These are phyloP conservation scores for Montipora cactus DNA, from an alignment of 64 coral and sea anemone genomes.

Conservation along the genomic window DNA sequence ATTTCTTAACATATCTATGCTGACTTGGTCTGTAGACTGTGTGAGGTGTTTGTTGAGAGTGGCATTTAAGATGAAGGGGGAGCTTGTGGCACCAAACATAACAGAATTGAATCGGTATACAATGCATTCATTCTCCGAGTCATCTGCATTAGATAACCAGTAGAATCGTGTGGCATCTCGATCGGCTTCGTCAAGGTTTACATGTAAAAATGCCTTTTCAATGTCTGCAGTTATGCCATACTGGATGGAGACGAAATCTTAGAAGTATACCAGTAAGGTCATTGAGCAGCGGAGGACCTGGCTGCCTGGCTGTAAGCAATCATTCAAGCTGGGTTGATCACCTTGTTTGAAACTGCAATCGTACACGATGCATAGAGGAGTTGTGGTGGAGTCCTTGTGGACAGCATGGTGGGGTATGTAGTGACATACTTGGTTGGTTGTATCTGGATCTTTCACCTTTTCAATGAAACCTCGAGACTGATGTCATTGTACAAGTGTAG, in stretches of 20 bases:
- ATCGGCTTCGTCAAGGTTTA: constrained; percentile 34
- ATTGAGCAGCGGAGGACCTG: constrained; percentile 12
- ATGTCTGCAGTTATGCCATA: constrained; percentile 39
- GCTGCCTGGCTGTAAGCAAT: neutral
- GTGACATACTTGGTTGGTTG: neutral
- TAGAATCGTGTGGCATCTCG: constrained; percentile 51
- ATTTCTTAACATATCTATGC: constrained; percentile 6
- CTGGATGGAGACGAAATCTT: neutral
- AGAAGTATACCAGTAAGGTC: constrained; percentile 35
- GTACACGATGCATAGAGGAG: constrained; percentile 43
- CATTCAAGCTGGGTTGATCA: constrained; percentile 1
- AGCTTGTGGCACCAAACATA: constrained; percentile 39
- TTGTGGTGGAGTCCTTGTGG: constrained; percentile 49
- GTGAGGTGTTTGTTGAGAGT: neutral
- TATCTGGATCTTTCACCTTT: no score
- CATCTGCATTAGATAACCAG: constrained; percentile 44
- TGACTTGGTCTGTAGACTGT: constrained; percentile 1
- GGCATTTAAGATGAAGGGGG: neutral
- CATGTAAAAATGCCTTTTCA: constrained; percentile 56
- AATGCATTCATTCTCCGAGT: constrained; percentile 36
- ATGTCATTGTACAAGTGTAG: no score
- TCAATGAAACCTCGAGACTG: no score
- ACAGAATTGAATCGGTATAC: constrained; percentile 56
- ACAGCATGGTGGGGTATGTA: constrained; percentile 67
- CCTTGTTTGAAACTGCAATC: constrained; percentile 49